Base-by-base conservation (phyloP, 2,113 vertebrate species). In the Percopsis transmontana region DNA sequence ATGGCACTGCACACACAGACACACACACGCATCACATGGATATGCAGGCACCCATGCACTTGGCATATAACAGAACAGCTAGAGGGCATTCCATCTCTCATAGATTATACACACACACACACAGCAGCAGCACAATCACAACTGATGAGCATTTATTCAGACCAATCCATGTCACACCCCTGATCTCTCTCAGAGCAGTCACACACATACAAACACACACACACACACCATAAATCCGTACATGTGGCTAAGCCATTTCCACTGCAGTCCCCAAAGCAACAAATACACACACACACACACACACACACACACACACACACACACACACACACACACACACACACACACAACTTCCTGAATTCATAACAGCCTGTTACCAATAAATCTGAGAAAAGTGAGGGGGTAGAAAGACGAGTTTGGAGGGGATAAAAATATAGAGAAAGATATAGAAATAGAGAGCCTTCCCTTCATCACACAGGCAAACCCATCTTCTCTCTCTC, bases 241-340 rank as follows among this genome's bases (percentile, higher is more conserved):
- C 84, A 85, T 87, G 82, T 84, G 86, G 75, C 68, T 62, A 81
- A 81, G 77, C 65, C 78, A 79, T 86, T 77, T 61, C 57, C 42
- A 48, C 38, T 67, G 55, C 61, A 66, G 62, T 70, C 73, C 66
- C 61, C 40, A 13, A 79, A 84, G 80, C 19, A 60, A 68, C 53
- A 14, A 23, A 24, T 20, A 24, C 21, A 24, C 48, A 12, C 48
- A 11, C 48, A 20, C 48, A 20, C 55, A 57, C 33, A 51, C 48
- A 51, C 48, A 51, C 48, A 8, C 59, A 56, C 44, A 44, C 63
- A 59, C 27, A 62, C 18, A 68, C n/a, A 60, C 55, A 61, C 52
- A 38, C 67, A 41, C 33, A 23, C 70, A 45, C 55, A 23, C 33
- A 18, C 54, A 53, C 54, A 19, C 53, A 51, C 50, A 57, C 47